Evolutionary conservation across 2,113 vertebrate genomes (phyloP), one percentile per base, ranked within the genome.

Genomic region (Todiramphus saurophagus): DNA sequence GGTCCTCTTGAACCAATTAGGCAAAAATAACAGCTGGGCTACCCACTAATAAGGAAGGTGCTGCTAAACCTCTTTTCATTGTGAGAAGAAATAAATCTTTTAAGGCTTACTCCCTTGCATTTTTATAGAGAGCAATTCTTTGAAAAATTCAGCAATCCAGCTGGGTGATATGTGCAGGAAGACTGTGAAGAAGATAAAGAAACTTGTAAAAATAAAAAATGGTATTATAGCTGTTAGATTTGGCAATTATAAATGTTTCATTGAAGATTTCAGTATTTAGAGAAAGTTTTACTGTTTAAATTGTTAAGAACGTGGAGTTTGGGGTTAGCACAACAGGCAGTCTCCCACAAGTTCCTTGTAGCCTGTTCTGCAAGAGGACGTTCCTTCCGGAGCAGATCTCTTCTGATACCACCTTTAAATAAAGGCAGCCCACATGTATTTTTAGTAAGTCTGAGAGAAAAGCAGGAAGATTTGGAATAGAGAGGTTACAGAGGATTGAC

Each of bases 1-100:
- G 96, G 95, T 97, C 95, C 96, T 96, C 92, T 97, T 96, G 91
- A 96, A 97, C 96, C 96, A 96, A 95, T 96, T 97, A 97, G 95
- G 96, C 94, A 97, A 97, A 97, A 97, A 96, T 97, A 97, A 97
- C 96, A 96, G 96, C 96, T 97, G 96, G 96, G 94, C 96, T 96
- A 96, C 96, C 96, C 95, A 96, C 96, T 97, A 96, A 96, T 96
- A 95, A 97, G 96, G 93, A 97, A 97, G 96, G 96, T 97, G 91
- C 95, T 96, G 96, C 95, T 96, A 97, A 96, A 96, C 95, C 95
- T 96, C 95, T 96, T 97, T 97, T 97, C 94, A 96, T 96, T 96
- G 95, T 94, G 96, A 96, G 96, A 97, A 97, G 96, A 96, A 97
- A 97, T 96, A 96, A 95, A 96, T 96, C 96, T 96, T 96, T 96